Evolutionary conservation across 2,888 invertebrate species (phyloP).

Genomic region (Ametastegia equiseti): DNA sequence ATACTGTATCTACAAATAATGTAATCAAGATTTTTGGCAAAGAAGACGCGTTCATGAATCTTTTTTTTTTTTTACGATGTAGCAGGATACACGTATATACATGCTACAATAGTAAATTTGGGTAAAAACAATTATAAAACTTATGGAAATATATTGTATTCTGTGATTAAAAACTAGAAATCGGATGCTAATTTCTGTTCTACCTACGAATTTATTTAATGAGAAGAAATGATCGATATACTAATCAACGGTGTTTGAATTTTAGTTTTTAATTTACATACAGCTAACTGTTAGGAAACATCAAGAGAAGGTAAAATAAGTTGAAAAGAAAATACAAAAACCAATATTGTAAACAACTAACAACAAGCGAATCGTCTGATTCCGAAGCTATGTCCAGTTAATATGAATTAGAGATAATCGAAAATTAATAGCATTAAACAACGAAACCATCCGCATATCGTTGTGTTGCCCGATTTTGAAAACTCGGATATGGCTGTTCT

Average conservation of each 20-base stretch:
- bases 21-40: neutral
- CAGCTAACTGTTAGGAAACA: neutral
- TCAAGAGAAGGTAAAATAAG: neutral
- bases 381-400: too few relatives aligned
- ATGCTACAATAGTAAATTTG: neutral
- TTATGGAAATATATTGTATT: neutral
- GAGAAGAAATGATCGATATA: neutral
- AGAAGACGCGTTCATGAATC: neutral
- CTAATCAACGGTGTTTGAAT: neutral
- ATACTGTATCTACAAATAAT: too few relatives aligned
- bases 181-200: neutral
- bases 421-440: too few relatives aligned
- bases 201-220: neutral
- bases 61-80: too few relatives aligned
- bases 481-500: too few relatives aligned
- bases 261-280: neutral
- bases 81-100: neutral
- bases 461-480: too few relatives aligned
- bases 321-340: too few relatives aligned
- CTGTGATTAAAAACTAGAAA: neutral
- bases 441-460: too few relatives aligned
- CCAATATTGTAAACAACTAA: neutral
- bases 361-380: too few relatives aligned
- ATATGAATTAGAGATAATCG: too few relatives aligned
- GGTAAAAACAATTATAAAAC: neutral